phyloP scores from a whole-genome alignment of 1,140 invertebrate genomes.

The Linepithema humile region DNA sequence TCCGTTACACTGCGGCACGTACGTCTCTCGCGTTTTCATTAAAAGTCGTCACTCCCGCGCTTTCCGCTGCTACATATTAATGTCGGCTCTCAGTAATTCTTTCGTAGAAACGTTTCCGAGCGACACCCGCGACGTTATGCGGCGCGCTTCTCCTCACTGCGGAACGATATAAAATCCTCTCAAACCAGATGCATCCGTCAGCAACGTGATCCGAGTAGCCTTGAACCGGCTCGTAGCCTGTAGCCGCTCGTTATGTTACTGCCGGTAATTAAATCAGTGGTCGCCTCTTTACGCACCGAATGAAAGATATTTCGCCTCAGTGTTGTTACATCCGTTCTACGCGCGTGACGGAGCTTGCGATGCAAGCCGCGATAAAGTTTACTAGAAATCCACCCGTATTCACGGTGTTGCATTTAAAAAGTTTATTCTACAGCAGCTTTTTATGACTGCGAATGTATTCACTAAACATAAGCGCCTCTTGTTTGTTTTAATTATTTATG shows the following conservation, averaged over 20 bases:
- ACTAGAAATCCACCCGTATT: constrained; percentile 5
- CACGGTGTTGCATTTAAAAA: background rate
- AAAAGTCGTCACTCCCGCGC: constrained; percentile 49
- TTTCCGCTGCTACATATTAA: constrained; percentile 56
- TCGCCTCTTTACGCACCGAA: constrained; percentile 17
- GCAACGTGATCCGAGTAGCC: constrained; percentile 33
- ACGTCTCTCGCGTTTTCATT: constrained; percentile 58
- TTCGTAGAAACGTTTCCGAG: constrained; percentile 42
- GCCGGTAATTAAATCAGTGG: constrained; percentile 45
- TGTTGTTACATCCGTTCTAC: constrained; percentile 1
- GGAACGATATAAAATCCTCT: constrained; percentile 30
- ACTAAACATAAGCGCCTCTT: background rate
- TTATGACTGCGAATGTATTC: background rate
- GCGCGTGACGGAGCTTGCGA: constrained; percentile 5
- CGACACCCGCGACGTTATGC: constrained; percentile 6
- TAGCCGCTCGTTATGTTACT: constrained; percentile 32
- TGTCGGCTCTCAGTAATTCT: constrained; percentile 43
- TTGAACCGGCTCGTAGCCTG: constrained; percentile 8
- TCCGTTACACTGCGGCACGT: constrained; percentile 22
- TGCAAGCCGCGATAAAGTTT: constrained; percentile 35
- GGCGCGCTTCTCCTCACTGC: background rate
- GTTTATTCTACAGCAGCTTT: constrained; percentile 15
- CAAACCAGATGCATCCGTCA: constrained; percentile 12
- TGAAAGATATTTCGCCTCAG: constrained; percentile 27
- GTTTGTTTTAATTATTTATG: background rate